These are phyloP conservation scores for Octodonta nipae DNA, from an alignment of 2,888 invertebrate species.

Conservation along the genomic window DNA sequence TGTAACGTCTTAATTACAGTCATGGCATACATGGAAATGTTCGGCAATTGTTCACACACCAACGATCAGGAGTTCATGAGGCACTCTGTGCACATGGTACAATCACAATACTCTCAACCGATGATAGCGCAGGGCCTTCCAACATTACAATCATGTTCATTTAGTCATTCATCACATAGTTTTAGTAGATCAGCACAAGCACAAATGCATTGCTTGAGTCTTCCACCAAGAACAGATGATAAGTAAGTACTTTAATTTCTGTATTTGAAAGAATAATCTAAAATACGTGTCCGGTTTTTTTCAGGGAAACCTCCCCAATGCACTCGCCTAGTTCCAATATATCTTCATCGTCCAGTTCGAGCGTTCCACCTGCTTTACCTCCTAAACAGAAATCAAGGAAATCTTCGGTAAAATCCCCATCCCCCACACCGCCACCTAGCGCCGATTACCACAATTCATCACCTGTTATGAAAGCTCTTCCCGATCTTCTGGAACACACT, in stretches of 20 bases:
- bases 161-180: slow-evolving; percentile 30
- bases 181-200: slow-evolving; percentile 26
- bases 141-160: slow-evolving; percentile 46
- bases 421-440: slow-evolving; percentile 7
- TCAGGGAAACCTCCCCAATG: slow-evolving; percentile 21
- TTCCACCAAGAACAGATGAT: slow-evolving; percentile 16
- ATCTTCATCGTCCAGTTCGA: slow-evolving; percentile 14
- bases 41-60: slow-evolving; percentile 75
- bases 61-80: slow-evolving; percentile 66
- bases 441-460: slow-evolving; percentile 6
- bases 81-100: slow-evolving; percentile 64
- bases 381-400: slow-evolving; percentile 42
- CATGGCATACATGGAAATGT: slow-evolving; percentile 94
- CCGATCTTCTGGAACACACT: slow-evolving; percentile 33
- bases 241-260: slow-evolving; percentile 23
- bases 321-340: slow-evolving; percentile 23
- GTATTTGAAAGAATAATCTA: slow-evolving; percentile 9
- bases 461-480: slow-evolving; percentile 25
- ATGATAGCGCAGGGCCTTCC: slow-evolving; percentile 31
- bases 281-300: slow-evolving; percentile 4
- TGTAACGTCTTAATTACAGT: no score
- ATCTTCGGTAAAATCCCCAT: slow-evolving; percentile 23
- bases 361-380: slow-evolving; percentile 39
- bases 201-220: slow-evolving; percentile 25
- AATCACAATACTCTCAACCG: slow-evolving; percentile 26